These are phyloP conservation scores for Tauraco hartlaubi DNA, from an alignment of 2,797 vertebrate genomes.

Conservation along the genomic window DNA sequence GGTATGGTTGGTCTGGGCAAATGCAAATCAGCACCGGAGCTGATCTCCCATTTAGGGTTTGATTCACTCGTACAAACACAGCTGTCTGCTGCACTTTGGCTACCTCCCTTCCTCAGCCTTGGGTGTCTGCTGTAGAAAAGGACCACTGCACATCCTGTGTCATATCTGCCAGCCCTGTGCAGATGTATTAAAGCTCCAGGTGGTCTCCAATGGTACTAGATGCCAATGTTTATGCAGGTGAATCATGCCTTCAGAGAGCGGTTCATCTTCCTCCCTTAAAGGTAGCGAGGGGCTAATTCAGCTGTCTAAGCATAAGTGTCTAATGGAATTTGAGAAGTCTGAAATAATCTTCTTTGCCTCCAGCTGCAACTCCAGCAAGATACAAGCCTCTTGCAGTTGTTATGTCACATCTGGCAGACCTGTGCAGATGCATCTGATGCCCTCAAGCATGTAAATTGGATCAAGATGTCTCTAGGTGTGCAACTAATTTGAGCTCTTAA, in stretches of 20 bases:
- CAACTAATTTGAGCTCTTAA: background rate
- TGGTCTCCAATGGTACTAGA: background rate
- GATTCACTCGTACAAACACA: background rate
- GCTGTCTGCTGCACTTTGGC: rapidly evolving
- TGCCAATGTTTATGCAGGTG: background rate
- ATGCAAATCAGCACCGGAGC: rapidly evolving
- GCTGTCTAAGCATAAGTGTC: background rate
- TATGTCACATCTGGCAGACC: background rate
- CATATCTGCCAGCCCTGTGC: background rate
- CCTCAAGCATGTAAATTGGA: background rate
- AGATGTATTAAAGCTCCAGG: background rate
- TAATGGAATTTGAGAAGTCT: background rate
- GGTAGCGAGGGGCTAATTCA: background rate
- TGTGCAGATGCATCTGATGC: background rate
- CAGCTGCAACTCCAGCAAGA: background rate
- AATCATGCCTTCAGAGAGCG: background rate
- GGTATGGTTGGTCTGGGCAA: background rate
- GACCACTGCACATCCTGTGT: background rate
- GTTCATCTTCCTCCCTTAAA: background rate
- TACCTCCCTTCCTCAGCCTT: background rate
- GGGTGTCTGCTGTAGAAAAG: background rate
- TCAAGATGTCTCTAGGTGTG: background rate
- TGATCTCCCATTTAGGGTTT: background rate
- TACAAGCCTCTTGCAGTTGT: background rate
- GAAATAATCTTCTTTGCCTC: background rate